These are phyloP conservation scores for Drosophila birchii DNA, from an alignment of 2,888 invertebrate genomes.

Conservation along the genomic window DNA sequence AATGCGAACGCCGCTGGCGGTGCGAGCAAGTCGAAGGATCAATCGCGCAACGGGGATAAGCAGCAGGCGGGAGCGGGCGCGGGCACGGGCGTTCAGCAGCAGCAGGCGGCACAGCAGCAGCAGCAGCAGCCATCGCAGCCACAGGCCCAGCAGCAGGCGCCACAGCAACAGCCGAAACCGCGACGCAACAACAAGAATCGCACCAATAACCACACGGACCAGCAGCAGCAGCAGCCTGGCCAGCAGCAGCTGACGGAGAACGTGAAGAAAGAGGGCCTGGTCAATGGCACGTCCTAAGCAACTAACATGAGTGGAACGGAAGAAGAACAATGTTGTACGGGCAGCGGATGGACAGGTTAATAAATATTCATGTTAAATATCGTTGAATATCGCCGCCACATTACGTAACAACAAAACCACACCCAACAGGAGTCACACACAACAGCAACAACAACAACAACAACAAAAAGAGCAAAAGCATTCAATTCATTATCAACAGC, in stretches of 20 bases:
- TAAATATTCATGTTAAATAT: conserved; percentile 61
- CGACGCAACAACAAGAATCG: conserved; percentile 82
- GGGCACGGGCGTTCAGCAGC: conserved; percentile 46
- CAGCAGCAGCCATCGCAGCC: conserved; percentile 59
- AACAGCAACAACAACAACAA: conserved; percentile 43
- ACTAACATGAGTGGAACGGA: conserved; percentile 23
- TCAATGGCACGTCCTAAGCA: conserved; percentile 84
- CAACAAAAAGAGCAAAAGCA: conserved; percentile 38
- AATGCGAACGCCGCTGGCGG: conserved; percentile 68
- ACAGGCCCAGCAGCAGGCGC: conserved; percentile 53
- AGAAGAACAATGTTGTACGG: conserved; percentile 53
- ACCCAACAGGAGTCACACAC: conserved; percentile 29
- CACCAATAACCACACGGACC: conserved; percentile 81
- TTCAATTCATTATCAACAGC: conserved; percentile 52
- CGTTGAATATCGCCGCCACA: conserved; percentile 56
- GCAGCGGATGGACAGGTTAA: conserved; percentile 58
- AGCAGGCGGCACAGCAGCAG: conserved; percentile 48
- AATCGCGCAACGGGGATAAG: conserved; percentile 69
- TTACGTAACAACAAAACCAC: conserved; percentile 43
- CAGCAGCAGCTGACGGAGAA: conserved; percentile 72
- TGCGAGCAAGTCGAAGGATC: conserved; percentile 70
- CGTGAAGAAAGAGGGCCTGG: conserved; percentile 83
- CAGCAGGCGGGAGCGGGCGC: conserved; percentile 72
- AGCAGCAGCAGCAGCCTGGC: conserved; percentile 47
- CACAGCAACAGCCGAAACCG: conserved; percentile 77